A percentile compares a stretch with the other conserved stretches of the same genome.
These are phyloP conservation scores for Oreochromis grahami DNA, from an alignment of 2,797 vertebrate species.

Conservation along the genomic window DNA sequence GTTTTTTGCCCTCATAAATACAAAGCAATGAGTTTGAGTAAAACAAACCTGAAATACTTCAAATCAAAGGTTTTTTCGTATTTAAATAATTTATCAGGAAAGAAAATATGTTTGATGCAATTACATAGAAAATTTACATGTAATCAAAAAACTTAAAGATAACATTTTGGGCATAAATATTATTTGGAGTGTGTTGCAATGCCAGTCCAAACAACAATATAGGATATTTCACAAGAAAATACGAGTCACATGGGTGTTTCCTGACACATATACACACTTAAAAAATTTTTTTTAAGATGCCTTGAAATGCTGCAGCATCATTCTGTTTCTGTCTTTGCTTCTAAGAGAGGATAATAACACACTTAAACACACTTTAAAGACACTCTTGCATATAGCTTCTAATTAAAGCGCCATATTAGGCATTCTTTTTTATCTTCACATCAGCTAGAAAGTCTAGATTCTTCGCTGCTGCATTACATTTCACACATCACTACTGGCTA, in stretches of 20 bases:
- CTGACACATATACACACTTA: neutral
- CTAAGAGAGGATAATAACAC: neutral
- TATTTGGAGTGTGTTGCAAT: neutral
- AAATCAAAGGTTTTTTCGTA: neutral
- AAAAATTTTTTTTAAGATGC: fast-evolving
- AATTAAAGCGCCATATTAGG: neutral
- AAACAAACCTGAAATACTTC: fast-evolving
- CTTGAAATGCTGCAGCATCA: neutral
- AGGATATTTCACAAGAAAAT: neutral
- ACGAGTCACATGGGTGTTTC: neutral
- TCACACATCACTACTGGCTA: neutral
- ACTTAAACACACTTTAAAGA: neutral
- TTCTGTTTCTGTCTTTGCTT: neutral
- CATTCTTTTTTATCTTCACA: neutral
- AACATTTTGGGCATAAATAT: neutral
- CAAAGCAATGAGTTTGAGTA: neutral
- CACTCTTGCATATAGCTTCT: neutral
- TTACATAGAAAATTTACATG: neutral
- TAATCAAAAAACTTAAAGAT: neutral
- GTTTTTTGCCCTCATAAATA: neutral
- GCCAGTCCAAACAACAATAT: neutral
- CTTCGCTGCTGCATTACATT: neutral
- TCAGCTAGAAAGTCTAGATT: neutral
- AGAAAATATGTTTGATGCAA: neutral
- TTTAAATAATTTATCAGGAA: neutral